phyloP scores from a whole-genome alignment of 53 echinoderm and acorn worm genomes.

The Echinometra lucunter region DNA sequence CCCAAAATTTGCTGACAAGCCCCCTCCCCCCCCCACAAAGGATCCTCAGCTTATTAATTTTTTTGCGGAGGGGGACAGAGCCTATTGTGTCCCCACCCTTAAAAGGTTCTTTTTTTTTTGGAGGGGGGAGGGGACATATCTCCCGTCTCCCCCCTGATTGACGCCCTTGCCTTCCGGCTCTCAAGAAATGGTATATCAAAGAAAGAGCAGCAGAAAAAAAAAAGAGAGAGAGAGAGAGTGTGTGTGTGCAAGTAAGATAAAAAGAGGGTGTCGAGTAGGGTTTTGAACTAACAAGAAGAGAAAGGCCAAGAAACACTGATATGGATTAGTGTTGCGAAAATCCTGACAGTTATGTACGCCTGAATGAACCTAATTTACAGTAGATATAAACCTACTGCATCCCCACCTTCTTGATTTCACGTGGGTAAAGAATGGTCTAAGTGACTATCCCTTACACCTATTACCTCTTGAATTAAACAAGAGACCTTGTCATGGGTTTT shows the following conservation, averaged over 20 bases:
- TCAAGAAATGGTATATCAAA: too few relatives aligned
- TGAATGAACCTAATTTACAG: not conserved
- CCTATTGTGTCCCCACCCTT: too few relatives aligned
- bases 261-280: not conserved
- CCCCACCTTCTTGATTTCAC: not conserved
- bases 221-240: not conserved
- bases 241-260: not conserved
- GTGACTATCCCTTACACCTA: not conserved
- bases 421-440: not conserved
- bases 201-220: not conserved
- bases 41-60: too few relatives aligned
- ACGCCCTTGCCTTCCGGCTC: too few relatives aligned
- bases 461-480: not conserved
- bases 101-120: too few relatives aligned
- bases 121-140: too few relatives aligned
- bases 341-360: not conserved
- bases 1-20: too few relatives aligned
- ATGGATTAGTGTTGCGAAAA: not conserved
- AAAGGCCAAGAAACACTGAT: not conserved
- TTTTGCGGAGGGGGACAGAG: too few relatives aligned
- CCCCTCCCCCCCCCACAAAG: too few relatives aligned
- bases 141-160: too few relatives aligned
- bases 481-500: not conserved
- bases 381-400: constrained; percentile 21
- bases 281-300: not conserved